phyloP scores from a whole-genome alignment of 2,888 invertebrate genomes.

The Drosophila infuscata region DNA sequence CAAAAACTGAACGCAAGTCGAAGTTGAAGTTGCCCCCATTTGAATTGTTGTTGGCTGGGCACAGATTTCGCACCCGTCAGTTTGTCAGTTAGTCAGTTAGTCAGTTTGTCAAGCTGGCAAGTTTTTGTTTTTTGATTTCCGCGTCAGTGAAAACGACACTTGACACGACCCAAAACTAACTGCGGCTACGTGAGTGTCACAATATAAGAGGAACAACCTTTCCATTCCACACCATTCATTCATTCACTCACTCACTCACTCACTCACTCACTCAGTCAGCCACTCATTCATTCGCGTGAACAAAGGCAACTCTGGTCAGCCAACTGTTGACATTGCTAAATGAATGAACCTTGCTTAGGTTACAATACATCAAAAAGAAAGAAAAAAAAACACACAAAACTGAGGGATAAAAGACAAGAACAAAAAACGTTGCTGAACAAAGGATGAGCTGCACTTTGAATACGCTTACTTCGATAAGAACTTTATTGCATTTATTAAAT shows the following conservation, averaged over 20 bases:
- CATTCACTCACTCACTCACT: constrained; percentile 12
- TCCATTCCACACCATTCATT: constrained; percentile 14
- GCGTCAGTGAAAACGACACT: constrained; percentile 66
- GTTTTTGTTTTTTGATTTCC: constrained; percentile 61
- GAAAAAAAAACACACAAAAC: not conserved
- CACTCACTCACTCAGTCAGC: constrained; percentile 18
- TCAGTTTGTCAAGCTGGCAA: constrained; percentile 36
- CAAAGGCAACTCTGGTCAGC: constrained; percentile 72
- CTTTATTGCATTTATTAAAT: not conserved
- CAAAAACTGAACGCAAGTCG: constrained; percentile 21
- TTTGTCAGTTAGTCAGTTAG: constrained; percentile 35
- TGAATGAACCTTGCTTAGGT: constrained; percentile 72
- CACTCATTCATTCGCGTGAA: constrained; percentile 48
- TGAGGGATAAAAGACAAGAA: constrained; percentile 10
- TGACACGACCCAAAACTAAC: constrained; percentile 71
- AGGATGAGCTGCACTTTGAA: not conserved
- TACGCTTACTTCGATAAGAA: constrained; percentile 10
- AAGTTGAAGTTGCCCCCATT: constrained; percentile 22
- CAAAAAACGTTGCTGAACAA: constrained; percentile 15
- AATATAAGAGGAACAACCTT: constrained; percentile 9
- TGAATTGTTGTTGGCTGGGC: constrained; percentile 37
- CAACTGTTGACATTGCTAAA: constrained; percentile 77
- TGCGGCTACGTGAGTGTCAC: constrained; percentile 47
- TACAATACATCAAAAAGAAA: constrained; percentile 52
- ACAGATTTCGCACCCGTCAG: constrained; percentile 63